Evolutionary conservation across 2,113 vertebrate species (phyloP), one percentile per base, ranked within the genome.

Genomic region (Vanacampus margaritifer): DNA sequence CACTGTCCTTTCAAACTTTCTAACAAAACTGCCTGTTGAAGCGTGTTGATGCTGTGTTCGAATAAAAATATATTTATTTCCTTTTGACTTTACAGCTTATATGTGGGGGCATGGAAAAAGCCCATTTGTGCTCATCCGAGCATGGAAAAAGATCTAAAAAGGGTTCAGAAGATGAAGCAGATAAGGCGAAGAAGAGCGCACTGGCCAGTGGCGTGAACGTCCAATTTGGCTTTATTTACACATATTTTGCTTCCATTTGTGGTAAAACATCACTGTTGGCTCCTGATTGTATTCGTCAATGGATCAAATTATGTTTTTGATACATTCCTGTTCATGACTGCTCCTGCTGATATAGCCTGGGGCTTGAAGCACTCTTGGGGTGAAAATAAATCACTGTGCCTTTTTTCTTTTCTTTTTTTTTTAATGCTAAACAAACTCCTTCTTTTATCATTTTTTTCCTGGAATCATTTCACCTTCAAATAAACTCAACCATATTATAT

Each of bases 1-100:
- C 43, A 3, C 43, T 17, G 14, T 45, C 43, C 16, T 45, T 45
- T 45, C 14, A 17, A 17, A 5, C 0, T 12, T 41, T 41, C 3
- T 41, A 50, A 50, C 17, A 50, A 50, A 1, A 50, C 48, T 50
- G 21, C 48, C 46, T n/a, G 21, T 50, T 21, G 11, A 28, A 35
- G 17, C 6, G 53, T 56, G 53, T 39, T 46, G 17, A 12, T 54
- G n/a, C 23, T 26, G 51, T 26, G 14, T 54, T 14, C 11, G 1
- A 26, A 26, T 26, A 16, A 4, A 28, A 16, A 32, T 37, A 32
- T 28, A 9, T 39, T 5, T 28, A 9, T 37, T 54, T 65, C 3
- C 13, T 39, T 75, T 13, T 73, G 50, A 21, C 10, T 75, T 59
- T 66, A 17, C 85, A 92, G 91, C 64, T 0, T 91, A 1, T 0